phyloP scores from a whole-genome alignment of 2,113 vertebrate species.

The Fregata magnificens region DNA sequence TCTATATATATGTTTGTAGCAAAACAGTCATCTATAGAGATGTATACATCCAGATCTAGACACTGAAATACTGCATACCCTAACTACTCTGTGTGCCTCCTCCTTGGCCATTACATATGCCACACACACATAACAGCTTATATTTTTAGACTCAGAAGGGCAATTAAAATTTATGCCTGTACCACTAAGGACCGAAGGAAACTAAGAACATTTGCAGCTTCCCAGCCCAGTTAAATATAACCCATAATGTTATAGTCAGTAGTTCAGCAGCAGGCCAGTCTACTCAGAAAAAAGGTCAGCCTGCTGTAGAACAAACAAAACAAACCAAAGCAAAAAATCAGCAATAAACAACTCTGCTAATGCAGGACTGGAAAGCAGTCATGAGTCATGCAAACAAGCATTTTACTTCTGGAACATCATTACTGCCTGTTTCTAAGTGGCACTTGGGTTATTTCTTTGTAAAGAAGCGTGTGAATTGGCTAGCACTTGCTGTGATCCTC shows the following conservation, averaged over 20 bases:
- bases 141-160: neutral
- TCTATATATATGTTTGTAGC: neutral
- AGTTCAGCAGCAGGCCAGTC: neutral
- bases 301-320: neutral
- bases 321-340: neutral
- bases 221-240: neutral
- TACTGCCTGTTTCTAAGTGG: neutral
- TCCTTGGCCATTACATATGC: accelerated
- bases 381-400: neutral
- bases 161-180: neutral
- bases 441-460: neutral
- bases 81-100: neutral
- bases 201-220: neutral
- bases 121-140: neutral
- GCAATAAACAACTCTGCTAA: neutral
- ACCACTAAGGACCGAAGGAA: neutral
- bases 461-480: neutral
- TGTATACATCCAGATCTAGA: neutral
- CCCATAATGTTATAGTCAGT: neutral
- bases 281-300: neutral
- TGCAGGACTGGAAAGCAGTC: neutral
- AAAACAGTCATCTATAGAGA: neutral
- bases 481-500: neutral
- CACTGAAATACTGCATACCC: neutral
- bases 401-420: neutral